Conservation (phyloP, 2,888 invertebrate genomes). For the Ochropleura leucogaster region DNA sequence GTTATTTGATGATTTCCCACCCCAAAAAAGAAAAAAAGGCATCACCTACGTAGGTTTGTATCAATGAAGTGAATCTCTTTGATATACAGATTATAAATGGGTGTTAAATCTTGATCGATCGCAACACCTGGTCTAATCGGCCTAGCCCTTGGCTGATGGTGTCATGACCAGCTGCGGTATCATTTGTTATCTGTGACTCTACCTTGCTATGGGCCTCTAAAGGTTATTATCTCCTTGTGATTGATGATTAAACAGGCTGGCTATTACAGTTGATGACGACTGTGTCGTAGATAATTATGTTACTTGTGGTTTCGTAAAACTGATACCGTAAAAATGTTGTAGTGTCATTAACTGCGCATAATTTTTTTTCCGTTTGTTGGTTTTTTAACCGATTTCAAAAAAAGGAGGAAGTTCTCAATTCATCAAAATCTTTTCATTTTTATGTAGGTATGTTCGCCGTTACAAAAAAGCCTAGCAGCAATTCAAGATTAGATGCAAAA, state of each 20-base stretch:
- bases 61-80: constrained; percentile 2
- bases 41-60: background rate
- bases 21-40: too few species aligned
- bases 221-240: background rate
- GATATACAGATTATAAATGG: constrained; percentile 4
- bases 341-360: background rate
- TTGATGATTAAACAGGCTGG: background rate
- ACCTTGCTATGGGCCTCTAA: constrained; percentile 1
- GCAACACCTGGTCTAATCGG: constrained; percentile 10
- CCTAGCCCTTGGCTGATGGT: constrained; percentile 1
- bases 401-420: too few species aligned
- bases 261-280: background rate
- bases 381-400: too few species aligned
- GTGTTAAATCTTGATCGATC: constrained; percentile 32
- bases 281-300: background rate
- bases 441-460: too few species aligned
- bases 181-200: constrained; percentile 4
- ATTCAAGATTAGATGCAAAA: too few species aligned
- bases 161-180: constrained; percentile 6
- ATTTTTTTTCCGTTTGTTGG: too few species aligned
- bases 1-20: too few species aligned
- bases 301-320: background rate
- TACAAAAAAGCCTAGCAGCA: too few species aligned
- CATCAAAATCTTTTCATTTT: too few species aligned
- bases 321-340: background rate